These are phyloP conservation scores for Cyanistes caeruleus DNA, from an alignment of 2,113 vertebrate species.

Conservation along the genomic window DNA sequence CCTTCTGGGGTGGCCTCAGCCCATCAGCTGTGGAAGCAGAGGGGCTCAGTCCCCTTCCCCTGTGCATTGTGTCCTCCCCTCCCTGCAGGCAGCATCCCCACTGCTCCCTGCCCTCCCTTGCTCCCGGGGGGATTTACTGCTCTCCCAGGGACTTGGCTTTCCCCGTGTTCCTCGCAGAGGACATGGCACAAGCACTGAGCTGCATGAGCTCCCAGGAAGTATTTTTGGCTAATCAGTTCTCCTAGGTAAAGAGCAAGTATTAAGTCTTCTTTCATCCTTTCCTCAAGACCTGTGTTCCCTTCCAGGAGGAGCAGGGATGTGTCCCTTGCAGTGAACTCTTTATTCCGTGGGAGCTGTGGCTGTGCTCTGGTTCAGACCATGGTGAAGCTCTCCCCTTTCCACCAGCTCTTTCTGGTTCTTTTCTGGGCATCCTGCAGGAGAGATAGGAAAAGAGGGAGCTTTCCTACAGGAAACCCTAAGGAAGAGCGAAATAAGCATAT, in stretches of 20 bases:
- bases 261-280: not conserved
- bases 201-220: not conserved
- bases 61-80: rapidly evolving
- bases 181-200: not conserved
- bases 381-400: not conserved
- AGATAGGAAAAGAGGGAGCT: not conserved
- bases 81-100: not conserved
- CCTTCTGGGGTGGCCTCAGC: not conserved
- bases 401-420: not conserved
- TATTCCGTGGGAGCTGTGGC: rapidly evolving
- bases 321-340: not conserved
- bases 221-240: not conserved
- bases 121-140: not conserved
- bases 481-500: not conserved
- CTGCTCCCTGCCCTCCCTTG: not conserved
- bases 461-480: not conserved
- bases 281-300: rapidly evolving
- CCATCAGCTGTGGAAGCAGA: rapidly evolving
- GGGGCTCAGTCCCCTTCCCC: not conserved
- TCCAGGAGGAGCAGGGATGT: not conserved
- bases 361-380: rapidly evolving
- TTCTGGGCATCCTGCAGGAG: not conserved
- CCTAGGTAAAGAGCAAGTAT: not conserved
- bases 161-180: rapidly evolving
- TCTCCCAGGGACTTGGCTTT: rapidly evolving